phyloP scores from a whole-genome alignment of 2,888 invertebrate genomes.

The Drosophila monieri region DNA sequence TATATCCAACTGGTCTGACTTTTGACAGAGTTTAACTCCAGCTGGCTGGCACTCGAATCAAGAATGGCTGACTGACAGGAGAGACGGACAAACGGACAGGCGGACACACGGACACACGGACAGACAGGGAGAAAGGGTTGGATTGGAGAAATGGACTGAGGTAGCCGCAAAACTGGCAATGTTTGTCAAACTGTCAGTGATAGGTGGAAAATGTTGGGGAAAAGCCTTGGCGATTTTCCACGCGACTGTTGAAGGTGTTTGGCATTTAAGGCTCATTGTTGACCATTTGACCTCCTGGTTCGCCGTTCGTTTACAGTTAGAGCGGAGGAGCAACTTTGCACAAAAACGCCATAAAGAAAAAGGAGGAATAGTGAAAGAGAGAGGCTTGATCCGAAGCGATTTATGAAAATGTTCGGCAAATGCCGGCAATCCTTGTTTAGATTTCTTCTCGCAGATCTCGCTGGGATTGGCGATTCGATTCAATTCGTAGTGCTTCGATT shows the following conservation, averaged over 20 bases:
- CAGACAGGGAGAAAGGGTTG: conserved; percentile 40
- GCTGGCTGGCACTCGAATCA: conserved; percentile 52
- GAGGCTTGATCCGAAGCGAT: conserved; percentile 45
- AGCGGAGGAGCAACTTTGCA: conserved; percentile 62
- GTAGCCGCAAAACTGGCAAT: conserved; percentile 30
- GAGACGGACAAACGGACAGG: not conserved
- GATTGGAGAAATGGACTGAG: conserved; percentile 7
- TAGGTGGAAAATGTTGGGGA: conserved; percentile 2
- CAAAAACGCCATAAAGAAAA: conserved; percentile 68
- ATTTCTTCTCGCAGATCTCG: conserved; percentile 14
- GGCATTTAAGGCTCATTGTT: conserved; percentile 68
- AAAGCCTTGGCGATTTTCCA: not conserved
- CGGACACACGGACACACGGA: conserved; percentile 14
- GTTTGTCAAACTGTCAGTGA: conserved; percentile 54
- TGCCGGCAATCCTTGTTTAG: conserved; percentile 36
- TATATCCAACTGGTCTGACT: conserved; percentile 52
- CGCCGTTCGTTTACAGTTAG: conserved; percentile 33
- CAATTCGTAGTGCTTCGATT: conserved; percentile 55
- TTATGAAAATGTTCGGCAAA: conserved; percentile 73
- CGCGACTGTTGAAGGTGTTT: conserved; percentile 49
- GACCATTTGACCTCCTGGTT: conserved; percentile 64
- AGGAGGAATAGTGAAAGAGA: conserved; percentile 30
- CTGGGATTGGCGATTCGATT: conserved; percentile 65
- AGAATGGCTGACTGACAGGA: conserved; percentile 47
- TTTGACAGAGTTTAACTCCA: conserved; percentile 68